A percentile compares a stretch with the other conserved stretches of the same genome.
Conservation (phyloP, 2,797 vertebrate species). For the Gallirallus australis region DNA sequence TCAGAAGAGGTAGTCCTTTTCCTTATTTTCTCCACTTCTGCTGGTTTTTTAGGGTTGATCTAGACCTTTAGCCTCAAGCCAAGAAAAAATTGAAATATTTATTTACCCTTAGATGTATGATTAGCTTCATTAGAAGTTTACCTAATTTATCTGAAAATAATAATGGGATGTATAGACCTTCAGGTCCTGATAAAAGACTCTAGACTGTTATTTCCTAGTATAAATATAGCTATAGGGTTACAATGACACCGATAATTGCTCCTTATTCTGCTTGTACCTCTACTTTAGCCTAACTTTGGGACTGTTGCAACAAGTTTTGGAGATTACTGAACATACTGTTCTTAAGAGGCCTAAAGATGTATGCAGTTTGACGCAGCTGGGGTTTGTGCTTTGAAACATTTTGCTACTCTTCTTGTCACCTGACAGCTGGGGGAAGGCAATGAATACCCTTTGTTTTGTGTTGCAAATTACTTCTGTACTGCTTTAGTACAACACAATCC, state of each 20-base stretch:
- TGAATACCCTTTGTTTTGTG: not conserved
- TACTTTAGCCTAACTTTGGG: not conserved
- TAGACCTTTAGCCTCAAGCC: not conserved
- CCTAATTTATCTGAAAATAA: not conserved
- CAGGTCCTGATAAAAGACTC: not conserved
- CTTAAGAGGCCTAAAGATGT: not conserved
- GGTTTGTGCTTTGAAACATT: not conserved
- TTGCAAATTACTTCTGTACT: not conserved
- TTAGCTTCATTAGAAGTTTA: not conserved
- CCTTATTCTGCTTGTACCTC: not conserved
- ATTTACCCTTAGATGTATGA: not conserved
- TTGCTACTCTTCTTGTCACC: not conserved
- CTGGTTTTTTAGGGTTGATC: not conserved
- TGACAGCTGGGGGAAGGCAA: not conserved
- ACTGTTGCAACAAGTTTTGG: not conserved
- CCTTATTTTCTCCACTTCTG: not conserved
- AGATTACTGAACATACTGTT: not conserved
- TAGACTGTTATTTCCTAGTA: not conserved
- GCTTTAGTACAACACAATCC: not conserved
- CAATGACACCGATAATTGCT: not conserved
- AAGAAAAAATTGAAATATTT: not conserved
- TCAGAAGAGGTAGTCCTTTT: not conserved
- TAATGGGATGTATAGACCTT: not conserved
- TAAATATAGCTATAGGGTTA: not conserved
- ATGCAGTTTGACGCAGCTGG: not conserved